Conservation (phyloP, 2,797 vertebrate genomes). For the Streptopelia turtur region DNA sequence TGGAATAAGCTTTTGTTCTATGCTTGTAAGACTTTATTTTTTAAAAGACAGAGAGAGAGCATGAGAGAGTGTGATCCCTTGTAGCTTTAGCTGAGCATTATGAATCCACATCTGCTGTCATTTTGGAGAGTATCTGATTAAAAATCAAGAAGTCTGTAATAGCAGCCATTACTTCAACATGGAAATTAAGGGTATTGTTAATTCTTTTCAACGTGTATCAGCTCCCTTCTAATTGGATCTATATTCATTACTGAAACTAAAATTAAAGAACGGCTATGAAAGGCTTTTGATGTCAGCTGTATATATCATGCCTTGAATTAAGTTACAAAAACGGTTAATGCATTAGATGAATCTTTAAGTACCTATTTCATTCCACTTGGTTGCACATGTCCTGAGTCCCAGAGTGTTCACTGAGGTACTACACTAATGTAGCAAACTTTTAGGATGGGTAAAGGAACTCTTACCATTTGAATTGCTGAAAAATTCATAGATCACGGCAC, state of each 20-base stretch:
- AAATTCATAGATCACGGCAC: not conserved
- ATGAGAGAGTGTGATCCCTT: not conserved
- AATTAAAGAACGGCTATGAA: conserved; percentile 52
- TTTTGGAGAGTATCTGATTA: conserved; percentile 51
- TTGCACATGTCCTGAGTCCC: not conserved
- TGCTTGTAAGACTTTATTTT: not conserved
- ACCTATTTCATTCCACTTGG: not conserved
- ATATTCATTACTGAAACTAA: conserved; percentile 42
- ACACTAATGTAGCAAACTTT: not conserved
- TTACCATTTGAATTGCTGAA: not conserved
- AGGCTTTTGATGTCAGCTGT: conserved; percentile 38
- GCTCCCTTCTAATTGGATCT: conserved; percentile 43
- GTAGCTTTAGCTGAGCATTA: not conserved
- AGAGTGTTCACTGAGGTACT: not conserved
- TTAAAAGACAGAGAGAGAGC: not conserved
- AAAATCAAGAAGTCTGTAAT: conserved; percentile 58
- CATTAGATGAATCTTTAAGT: conserved; percentile 1
- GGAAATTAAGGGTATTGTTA: conserved; percentile 53
- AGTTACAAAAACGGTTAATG: conserved; percentile 34
- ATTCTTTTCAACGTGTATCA: conserved; percentile 32
- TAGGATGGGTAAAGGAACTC: not conserved
- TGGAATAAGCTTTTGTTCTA: not conserved
- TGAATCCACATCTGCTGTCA: conserved; percentile 13
- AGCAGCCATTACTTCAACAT: conserved; percentile 53
- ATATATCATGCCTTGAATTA: conserved; percentile 33